Conservation (phyloP, 2,797 vertebrate genomes). For the Erithacus rubecula region DNA sequence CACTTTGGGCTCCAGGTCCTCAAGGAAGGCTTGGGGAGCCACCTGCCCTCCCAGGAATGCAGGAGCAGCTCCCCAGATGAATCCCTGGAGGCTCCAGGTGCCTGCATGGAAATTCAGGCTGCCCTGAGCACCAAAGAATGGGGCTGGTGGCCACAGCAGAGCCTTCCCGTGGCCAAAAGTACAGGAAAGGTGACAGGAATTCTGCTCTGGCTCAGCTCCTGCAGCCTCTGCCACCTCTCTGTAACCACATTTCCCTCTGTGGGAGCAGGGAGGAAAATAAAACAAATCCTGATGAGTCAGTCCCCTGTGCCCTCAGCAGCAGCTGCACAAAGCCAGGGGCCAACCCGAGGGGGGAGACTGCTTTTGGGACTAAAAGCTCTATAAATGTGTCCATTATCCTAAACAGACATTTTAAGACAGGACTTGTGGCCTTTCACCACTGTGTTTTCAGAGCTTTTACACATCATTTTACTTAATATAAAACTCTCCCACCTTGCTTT, state of each 20-base stretch:
- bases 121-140: rapidly evolving
- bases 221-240: neutral
- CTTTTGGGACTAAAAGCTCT: neutral
- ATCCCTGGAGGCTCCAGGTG: neutral
- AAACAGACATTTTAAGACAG: neutral
- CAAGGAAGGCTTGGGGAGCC: neutral
- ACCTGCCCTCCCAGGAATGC: rapidly evolving
- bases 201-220: neutral
- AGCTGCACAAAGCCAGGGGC: rapidly evolving
- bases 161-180: neutral
- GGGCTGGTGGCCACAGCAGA: neutral
- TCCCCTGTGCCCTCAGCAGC: neutral
- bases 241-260: neutral
- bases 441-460: neutral
- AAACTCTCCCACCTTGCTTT: neutral
- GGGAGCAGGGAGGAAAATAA: neutral
- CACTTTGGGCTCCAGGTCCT: neutral
- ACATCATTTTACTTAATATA: neutral
- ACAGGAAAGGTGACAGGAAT: neutral
- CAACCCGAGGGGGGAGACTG: rapidly evolving
- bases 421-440: neutral
- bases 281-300: neutral
- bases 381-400: neutral
- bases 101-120: neutral
- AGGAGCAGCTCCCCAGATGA: neutral